Percentiles rank a stretch among this genome's conserved stretches.
Evolutionary conservation across 2,888 invertebrate genomes (phyloP).

Genomic region (Achlya flavicornis): DNA sequence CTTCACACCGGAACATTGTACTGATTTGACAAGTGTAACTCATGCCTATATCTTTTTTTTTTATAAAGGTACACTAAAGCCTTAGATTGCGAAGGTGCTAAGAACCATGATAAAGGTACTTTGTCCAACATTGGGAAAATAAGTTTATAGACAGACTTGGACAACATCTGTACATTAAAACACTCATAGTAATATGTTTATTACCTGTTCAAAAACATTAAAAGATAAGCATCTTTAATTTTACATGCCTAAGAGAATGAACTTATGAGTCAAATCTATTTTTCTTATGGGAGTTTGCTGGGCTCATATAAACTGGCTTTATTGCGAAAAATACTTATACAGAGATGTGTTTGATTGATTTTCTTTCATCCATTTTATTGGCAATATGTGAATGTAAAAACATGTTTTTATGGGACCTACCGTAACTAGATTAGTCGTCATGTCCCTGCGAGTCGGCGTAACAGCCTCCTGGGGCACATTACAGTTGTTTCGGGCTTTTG

Average conservation of each 20-base stretch:
- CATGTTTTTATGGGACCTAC: slow-evolving; percentile 47
- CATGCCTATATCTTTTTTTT: not conserved
- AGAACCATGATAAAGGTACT: not conserved
- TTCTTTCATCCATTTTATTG: not conserved
- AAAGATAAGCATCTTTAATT: too few species aligned
- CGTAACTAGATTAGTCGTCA: slow-evolving; percentile 80
- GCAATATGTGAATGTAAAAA: not conserved
- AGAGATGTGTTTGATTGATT: not conserved
- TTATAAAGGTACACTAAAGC: not conserved
- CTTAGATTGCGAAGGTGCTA: not conserved
- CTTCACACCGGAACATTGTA: slow-evolving; percentile 49
- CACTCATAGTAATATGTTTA: too few species aligned
- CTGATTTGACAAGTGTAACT: not conserved
- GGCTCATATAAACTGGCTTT: too few species aligned
- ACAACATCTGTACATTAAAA: too few species aligned
- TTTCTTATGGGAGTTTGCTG: not conserved
- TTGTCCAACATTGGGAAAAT: too few species aligned
- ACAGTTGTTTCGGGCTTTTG: slow-evolving; percentile 85
- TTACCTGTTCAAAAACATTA: too few species aligned
- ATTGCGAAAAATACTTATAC: too few species aligned
- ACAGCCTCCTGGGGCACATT: slow-evolving; percentile 85
- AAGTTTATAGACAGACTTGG: too few species aligned
- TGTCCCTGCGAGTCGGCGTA: slow-evolving; percentile 84
- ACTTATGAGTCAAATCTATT: not conserved
- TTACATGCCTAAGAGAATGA: not conserved